Evolutionary conservation across 1,140 invertebrate species (phyloP), one percentile per base, ranked within the genome.

Genomic region (Drosophila arizonae): DNA sequence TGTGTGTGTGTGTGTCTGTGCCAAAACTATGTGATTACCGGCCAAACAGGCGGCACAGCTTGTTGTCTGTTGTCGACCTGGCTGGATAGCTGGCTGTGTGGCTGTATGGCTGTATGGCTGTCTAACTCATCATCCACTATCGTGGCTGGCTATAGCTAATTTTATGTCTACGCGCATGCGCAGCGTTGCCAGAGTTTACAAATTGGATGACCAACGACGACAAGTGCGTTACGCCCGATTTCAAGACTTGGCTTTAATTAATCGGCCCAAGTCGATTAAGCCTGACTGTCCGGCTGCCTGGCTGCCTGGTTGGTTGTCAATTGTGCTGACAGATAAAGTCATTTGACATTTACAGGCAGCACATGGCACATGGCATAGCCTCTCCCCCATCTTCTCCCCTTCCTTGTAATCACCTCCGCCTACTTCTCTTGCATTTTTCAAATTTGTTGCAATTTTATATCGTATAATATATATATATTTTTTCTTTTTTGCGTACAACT

Each of bases 391-490:
- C 21, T 21, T 21, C 2, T 21, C 60, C 15, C 52, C 51, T 36
- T n/a, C 43, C 28, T 50, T 10, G 17, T 39, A 24, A 33, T 30
- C 21, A 6, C 60, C 33, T 26, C 46, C 10, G 45, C n/a, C 54
- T 26, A 11, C 62, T 30, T 24, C 13, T 9, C 28, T 21, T 39
- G n/a, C 28, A 77, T 88, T 84, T 84, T 87, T 87, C 84, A 66
- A 84, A 88, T 88, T 88, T 88, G 84, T 77, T 82, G 80, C 77
- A 88, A 88, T 88, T 80, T 88, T 74, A 88, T 88, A 88, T 84
- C 77, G 77, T 52, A 74, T 61, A 60, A 74, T 73, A 72, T 56
- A 46, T 50, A 45, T 8, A 39, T 70, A 54, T 69, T 39, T 62
- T 50, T 51, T 55, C 28, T 51, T 43, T 45, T 70, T 62, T 68